Base-by-base conservation (phyloP, 2,113 vertebrate genomes). In the Corythoichthys haematopterus region DNA sequence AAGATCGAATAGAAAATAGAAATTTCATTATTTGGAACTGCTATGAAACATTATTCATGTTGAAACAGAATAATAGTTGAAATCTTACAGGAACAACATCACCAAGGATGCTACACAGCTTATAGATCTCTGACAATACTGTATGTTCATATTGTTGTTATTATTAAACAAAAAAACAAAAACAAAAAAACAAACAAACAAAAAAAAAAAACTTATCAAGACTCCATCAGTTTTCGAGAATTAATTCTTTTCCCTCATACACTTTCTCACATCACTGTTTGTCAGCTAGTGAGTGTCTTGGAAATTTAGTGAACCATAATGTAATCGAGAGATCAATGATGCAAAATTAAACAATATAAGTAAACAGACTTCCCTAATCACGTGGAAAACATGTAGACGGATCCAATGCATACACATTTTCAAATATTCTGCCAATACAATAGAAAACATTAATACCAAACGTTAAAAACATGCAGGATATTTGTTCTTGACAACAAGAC, bases 401-500 rank as follows among this genome's bases (percentile, higher is more conserved):
- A 60, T 43, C 37, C 37, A 20, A n/a, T 8, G 9, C 56, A n/a
- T 10, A 14, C 3, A 40, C 15, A 2, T 35, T 6, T 37, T 58
- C 6, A 16, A 59, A 3, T 6, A 2, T 55, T 8, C 52, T 15
- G 1, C 8, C 20, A 15, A 16, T 37, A 0, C 6, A 9, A 14
- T 15, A 36, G 38, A 14, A 11, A 12, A 12, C 53, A 59, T 8
- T 38, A 15, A 4, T 7, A 60, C 9, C 68, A 36, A 33, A 48
- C 56, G 48, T 71, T 28, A 72, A 66, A 75, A 69, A 79, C 6
- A 75, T 67, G 70, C 37, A n/a, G 56, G 69, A 72, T 80, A 62
- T 65, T 59, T 69, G 50, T 20, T 20, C 40, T 64, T 55, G 60
- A 62, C 66, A 70, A 68, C 58, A 40, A 6, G 64, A 67, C 55